Conservation (phyloP, 2,797 vertebrate genomes). For the Poecilia picta region DNA sequence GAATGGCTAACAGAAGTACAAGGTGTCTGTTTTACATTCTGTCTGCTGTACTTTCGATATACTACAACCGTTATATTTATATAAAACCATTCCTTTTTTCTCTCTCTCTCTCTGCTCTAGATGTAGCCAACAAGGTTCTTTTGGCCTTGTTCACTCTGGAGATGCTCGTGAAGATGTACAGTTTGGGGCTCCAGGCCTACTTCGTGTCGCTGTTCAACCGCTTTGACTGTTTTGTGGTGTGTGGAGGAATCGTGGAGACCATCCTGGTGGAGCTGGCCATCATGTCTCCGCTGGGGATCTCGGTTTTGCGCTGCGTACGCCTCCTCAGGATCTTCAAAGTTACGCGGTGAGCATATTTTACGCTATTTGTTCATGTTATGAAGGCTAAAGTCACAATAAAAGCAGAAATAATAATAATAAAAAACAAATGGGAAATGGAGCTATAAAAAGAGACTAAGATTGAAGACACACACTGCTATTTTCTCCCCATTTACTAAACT, state of each 20-base stretch:
- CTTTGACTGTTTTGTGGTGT: conserved; percentile 98
- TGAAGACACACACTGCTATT: not conserved
- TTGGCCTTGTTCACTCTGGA: conserved; percentile 95
- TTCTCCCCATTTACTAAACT: not conserved
- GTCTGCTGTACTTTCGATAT: not conserved
- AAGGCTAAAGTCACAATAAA: not conserved
- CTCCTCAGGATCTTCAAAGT: conserved; percentile 98
- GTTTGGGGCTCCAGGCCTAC: conserved; percentile 95
- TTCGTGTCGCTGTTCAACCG: conserved; percentile 98
- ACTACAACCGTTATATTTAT: not conserved
- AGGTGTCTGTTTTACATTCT: conserved; percentile 77
- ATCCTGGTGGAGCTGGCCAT: conserved; percentile 95
- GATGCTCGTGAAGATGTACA: conserved; percentile 99
- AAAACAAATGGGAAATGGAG: not conserved
- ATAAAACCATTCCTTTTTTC: not conserved
- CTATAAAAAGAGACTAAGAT: not conserved
- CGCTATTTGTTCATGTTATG: not conserved
- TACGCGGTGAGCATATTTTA: conserved; percentile 85
- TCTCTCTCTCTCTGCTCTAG: conserved; percentile 70
- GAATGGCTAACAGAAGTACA: conserved; percentile 95
- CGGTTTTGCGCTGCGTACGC: conserved; percentile 97
- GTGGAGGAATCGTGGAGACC: conserved; percentile 95
- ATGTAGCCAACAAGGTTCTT: conserved; percentile 95
- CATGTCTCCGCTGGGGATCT: conserved; percentile 97
- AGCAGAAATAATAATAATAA: not conserved